These are phyloP conservation scores for Eupithecia pulchellata DNA, from an alignment of 2,888 invertebrate genomes.

Conservation along the genomic window DNA sequence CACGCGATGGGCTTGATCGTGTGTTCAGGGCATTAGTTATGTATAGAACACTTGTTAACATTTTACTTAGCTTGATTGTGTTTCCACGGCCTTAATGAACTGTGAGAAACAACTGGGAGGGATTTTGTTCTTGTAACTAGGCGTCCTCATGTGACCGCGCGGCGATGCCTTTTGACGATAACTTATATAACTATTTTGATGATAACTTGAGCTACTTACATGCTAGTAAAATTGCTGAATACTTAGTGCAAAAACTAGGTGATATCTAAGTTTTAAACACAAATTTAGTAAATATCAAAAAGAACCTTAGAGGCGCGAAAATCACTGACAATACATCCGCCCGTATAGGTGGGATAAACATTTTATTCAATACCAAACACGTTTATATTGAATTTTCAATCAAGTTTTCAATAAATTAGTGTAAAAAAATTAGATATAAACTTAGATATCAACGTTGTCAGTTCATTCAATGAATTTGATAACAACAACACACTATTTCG, in stretches of 20 bases:
- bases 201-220: not conserved
- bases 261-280: no score
- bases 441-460: no score
- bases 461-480: not conserved
- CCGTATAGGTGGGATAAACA: no score
- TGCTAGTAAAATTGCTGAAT: not conserved
- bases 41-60: not conserved
- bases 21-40: constrained; percentile 12
- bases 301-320: no score
- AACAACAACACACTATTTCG: not conserved
- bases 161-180: not conserved
- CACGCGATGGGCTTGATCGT: constrained; percentile 33
- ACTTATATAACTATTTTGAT: not conserved
- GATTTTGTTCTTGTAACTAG: not conserved
- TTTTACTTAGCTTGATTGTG: not conserved
- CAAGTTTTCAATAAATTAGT: no score
- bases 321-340: no score
- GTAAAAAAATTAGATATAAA: no score
- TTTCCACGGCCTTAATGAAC: not conserved
- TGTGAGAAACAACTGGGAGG: not conserved
- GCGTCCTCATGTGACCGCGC: not conserved
- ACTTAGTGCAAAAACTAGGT: no score
- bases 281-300: no score
- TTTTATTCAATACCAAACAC: no score
- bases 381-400: no score